A percentile compares a stretch with the other conserved stretches of the same genome.
These are phyloP conservation scores for Dicroscelio sp. DNA, from an alignment of 2,888 invertebrate species.

Conservation along the genomic window DNA sequence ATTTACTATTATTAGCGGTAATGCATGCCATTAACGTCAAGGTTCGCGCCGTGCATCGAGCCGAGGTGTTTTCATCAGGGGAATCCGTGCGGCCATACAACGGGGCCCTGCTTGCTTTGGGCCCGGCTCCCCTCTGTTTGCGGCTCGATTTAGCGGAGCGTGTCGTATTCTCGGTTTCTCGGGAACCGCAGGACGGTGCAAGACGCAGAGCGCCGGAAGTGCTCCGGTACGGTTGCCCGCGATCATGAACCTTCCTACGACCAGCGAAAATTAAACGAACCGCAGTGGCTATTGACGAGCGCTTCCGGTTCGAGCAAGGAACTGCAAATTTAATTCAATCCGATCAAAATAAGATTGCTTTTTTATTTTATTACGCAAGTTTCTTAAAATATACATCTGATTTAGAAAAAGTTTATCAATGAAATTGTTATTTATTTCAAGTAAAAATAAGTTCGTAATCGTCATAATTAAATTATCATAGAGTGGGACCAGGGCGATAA, in stretches of 20 bases:
- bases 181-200: conserved; percentile 56
- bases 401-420: no score
- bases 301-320: conserved; percentile 14
- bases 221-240: conserved; percentile 40
- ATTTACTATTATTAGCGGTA: conserved; percentile 89
- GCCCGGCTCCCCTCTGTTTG: conserved; percentile 49
- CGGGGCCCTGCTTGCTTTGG: conserved; percentile 59
- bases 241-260: conserved; percentile 45
- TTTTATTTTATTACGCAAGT: no score
- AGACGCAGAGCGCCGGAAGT: conserved; percentile 60
- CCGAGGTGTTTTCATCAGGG: conserved; percentile 60
- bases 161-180: conserved; percentile 83
- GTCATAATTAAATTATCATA: no score
- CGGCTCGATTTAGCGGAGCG: conserved; percentile 84
- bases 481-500: no score
- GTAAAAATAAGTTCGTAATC: no score
- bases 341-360: no score
- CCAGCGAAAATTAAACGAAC: conserved; percentile 36
- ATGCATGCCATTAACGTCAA: conserved; percentile 90
- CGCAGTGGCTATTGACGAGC: conserved; percentile 36
- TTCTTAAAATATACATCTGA: no score
- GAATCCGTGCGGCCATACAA: conserved; percentile 45
- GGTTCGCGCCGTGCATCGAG: conserved; percentile 87
- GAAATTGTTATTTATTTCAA: no score
- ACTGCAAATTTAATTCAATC: no score